Evolutionary conservation across 1,140 invertebrate genomes (phyloP).

Genomic region (Lordiphosa stackelbergi): DNA sequence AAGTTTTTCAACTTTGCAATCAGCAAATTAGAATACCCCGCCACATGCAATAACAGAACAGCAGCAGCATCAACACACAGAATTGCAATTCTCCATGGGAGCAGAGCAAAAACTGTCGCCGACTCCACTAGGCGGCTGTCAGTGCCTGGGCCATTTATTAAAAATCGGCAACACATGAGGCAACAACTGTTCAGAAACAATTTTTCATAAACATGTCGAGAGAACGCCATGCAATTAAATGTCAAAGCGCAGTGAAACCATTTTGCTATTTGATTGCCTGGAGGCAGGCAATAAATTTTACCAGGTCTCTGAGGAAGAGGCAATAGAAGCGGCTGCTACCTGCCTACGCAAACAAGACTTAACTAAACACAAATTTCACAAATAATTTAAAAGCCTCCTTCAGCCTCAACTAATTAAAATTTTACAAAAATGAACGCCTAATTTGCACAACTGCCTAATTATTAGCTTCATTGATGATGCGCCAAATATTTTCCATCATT

Average conservation of each 20-base stretch:
- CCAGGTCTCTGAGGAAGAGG: conserved; percentile 25
- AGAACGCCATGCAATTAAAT: conserved; percentile 37
- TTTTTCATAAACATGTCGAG: conserved; percentile 44
- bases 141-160: too few relatives aligned
- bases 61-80: too few relatives aligned
- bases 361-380: background rate
- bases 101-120: too few relatives aligned
- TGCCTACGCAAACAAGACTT: conserved; percentile 7
- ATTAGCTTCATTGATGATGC: conserved; percentile 24
- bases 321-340: conserved; percentile 2
- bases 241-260: conserved; percentile 42
- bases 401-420: conserved; percentile 11
- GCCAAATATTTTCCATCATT: conserved; percentile 9
- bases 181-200: conserved; percentile 17
- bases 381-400: background rate
- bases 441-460: conserved; percentile 31
- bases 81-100: too few relatives aligned
- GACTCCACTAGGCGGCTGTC: too few relatives aligned
- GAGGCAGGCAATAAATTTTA: conserved; percentile 44
- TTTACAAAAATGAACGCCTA: conserved; percentile 24
- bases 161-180: too few relatives aligned
- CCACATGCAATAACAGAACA: too few relatives aligned
- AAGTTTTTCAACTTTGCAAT: too few relatives aligned
- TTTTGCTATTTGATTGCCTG: conserved; percentile 47
- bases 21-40: too few relatives aligned